Base-by-base conservation (phyloP, 1,140 invertebrate species). In the Drosophila mayri region DNA sequence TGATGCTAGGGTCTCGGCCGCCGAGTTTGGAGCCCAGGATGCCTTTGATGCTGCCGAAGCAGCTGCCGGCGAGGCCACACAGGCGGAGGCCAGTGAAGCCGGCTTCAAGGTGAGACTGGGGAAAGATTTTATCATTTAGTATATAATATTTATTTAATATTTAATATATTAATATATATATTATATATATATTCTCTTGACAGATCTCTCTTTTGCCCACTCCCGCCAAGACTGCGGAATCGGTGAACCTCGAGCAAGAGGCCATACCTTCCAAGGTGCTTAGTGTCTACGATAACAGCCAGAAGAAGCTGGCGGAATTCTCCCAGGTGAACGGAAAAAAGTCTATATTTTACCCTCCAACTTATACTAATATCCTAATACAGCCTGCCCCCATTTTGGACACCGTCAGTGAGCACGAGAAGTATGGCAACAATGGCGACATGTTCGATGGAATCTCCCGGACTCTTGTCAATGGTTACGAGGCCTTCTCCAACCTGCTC, bases 341-440 rank as follows among this genome's bases (percentile, higher is more conserved):
- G 18, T 12, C 5, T 1, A 35, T 35, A 10, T 10, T 4, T 32
- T 12, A 35, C 0, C 35, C 35, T 35, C 11, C 3, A 35, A 12
- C 35, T 35, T 18, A 18, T 20, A n/a, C 49, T 12, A 0, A 0
- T 4, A 2, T 16, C n/a, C 18, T 1, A 47, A 40, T 58, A 3
- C 35, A 92, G 92, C 94, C 94, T 0, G 92, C 86, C 12, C 94
- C 94, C 8, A 90, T 95, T 37, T 92, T 95, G 50, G 95, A 95
- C 57, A 90, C 92, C 46, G 94, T 95, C 49, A 86, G 76, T 38
- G 94, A 95, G 67, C 92, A 95, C 46, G 94, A 95, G 14, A 95
- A 95, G 70, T 95, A 94, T 78, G 94, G 94, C 16, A 95, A 95
- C 71, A 92, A 90, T 22, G 94, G 94, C 5, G 94, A 94, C 70